phyloP scores from a whole-genome alignment of 1,140 invertebrate species.

The Acromyrmex heyeri region DNA sequence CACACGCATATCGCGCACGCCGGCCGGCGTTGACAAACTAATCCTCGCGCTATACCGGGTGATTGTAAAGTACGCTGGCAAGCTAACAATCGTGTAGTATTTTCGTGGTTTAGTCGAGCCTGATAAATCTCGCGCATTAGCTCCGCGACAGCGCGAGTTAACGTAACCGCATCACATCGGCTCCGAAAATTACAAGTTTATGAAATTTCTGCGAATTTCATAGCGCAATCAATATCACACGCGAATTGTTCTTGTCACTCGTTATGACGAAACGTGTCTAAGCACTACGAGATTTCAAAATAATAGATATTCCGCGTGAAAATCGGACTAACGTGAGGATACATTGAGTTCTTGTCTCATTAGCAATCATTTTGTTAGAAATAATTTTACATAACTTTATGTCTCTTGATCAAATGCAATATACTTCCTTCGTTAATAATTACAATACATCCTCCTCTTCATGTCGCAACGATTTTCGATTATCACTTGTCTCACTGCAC shows the following conservation, averaged over 20 bases:
- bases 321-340: neutral
- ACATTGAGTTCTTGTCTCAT: neutral
- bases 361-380: neutral
- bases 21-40: conserved; percentile 85
- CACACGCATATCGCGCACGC: conserved; percentile 68
- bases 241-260: neutral
- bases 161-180: conserved; percentile 10
- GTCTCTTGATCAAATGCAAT: neutral
- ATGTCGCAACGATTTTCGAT: conserved; percentile 45
- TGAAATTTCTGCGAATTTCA: conserved; percentile 32
- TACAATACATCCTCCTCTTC: neutral
- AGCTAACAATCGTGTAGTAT: conserved; percentile 77
- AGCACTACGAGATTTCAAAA: neutral
- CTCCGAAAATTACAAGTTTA: conserved; percentile 34
- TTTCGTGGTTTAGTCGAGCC: conserved; percentile 80
- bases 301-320: neutral
- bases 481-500: conserved; percentile 16
- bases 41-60: conserved; percentile 82
- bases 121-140: conserved; percentile 77
- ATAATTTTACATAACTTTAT: conserved; percentile 4
- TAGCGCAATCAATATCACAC: conserved; percentile 29
- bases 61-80: conserved; percentile 83
- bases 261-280: neutral
- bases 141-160: conserved; percentile 43
- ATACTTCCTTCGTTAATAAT: conserved; percentile 34